Base-by-base conservation (phyloP, 2,113 vertebrate genomes). In the Nerophis ophidion region DNA sequence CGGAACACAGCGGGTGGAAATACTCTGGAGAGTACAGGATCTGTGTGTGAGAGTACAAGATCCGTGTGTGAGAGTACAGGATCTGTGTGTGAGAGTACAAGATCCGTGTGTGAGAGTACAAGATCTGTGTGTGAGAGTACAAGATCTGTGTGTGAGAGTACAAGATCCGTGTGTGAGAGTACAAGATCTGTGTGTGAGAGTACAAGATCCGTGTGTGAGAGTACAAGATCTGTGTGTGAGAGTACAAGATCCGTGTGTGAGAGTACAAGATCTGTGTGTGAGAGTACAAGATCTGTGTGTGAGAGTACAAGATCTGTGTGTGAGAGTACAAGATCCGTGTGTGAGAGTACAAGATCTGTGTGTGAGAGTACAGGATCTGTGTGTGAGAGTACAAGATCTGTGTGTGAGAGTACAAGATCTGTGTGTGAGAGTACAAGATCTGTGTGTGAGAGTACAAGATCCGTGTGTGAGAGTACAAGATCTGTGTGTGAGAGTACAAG, bases 1-100 rank as follows among this genome's bases (percentile, higher is more conserved):
- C 75, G 72, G 78, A 80, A 71, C 58, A 48, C 17, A 48, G 58
- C 52, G 48, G 77, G 78, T 79, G 78, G 77, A 77, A 77, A 82
- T 82, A 68, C 81, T 80, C 53, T 60, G 38, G 58, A 55, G 57
- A 66, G 35, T 38, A 55, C 5, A 38, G 16, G 54, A 44, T 42
- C 36, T 19, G 38, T 56, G 12, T n/a, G n/a, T n/a, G 58, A 55
- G 57, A 66, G 35, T 38, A 55, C 5, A 38, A n/a, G 54, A 44
- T 42, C 36, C 19, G 38, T 56, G 12, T n/a, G n/a, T n/a, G 58
- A 55, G 57, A 66, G 35, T 38, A 55, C 5, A 38, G 16, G 54
- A 44, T 42, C 36, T 19, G 38, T 56, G 12, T n/a, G n/a, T n/a
- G n/a, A n/a, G n/a, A n/a, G n/a, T n/a, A n/a, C n/a, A n/a, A n/a